Conservation (phyloP, 2,888 invertebrate genomes). For the Synanthedon formicaeformis region DNA sequence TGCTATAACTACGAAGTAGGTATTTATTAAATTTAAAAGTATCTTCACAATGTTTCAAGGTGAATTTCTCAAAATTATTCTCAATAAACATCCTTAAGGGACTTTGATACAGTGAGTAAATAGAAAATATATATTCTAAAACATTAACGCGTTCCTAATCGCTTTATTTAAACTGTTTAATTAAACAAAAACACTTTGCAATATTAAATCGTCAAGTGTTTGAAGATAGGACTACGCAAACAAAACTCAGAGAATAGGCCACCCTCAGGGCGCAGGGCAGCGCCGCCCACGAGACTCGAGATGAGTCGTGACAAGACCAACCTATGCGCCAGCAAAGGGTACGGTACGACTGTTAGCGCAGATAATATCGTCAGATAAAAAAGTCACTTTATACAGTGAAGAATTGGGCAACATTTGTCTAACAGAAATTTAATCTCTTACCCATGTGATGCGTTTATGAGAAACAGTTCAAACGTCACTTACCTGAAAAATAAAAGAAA, state of each 20-base stretch:
- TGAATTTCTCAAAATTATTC: too few species aligned
- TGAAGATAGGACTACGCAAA: slow-evolving; percentile 46
- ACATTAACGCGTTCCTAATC: background rate
- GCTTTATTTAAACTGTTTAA: background rate
- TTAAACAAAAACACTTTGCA: slow-evolving; percentile 1
- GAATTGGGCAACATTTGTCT: too few species aligned
- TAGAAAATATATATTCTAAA: too few species aligned
- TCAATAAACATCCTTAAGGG: too few species aligned
- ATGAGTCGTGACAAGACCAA: slow-evolving; percentile 44
- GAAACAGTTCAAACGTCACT: background rate
- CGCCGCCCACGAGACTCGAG: slow-evolving; percentile 37
- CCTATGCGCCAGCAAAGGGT: slow-evolving; percentile 26
- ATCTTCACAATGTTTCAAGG: too few species aligned
- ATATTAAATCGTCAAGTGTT: slow-evolving; percentile 13
- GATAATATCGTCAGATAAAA: too few species aligned
- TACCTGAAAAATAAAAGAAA: background rate
- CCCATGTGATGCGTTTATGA: too few species aligned
- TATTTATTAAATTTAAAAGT: too few species aligned
- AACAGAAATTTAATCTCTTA: too few species aligned
- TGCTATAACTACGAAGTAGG: too few species aligned
- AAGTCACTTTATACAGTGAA: too few species aligned
- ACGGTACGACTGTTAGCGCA: background rate
- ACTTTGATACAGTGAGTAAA: too few species aligned
- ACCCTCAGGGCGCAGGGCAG: slow-evolving; percentile 42
- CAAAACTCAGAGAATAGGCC: slow-evolving; percentile 55